Base-by-base conservation (phyloP, 2,797 vertebrate species). In the Melanotaenia boesemani region DNA sequence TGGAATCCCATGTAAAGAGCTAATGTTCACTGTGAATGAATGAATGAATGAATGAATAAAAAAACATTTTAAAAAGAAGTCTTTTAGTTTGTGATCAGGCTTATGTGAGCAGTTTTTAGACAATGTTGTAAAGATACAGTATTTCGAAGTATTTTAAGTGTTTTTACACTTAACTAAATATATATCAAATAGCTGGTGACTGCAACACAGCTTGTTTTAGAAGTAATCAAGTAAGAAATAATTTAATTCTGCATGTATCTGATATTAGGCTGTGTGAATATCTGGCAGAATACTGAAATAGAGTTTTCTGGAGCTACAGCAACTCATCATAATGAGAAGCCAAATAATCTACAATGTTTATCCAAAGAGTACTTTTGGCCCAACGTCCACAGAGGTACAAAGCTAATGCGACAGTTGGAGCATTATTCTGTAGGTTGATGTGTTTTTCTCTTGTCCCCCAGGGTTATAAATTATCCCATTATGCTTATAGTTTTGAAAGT, bases 331-430 rank as follows among this genome's bases (percentile, higher is more conserved):
- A 72, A 82, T 62, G 59, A 84, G 76, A 86, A 86, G 77, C 74
- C 76, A 67, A 81, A 82, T 88, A 91, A 91, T 89, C 81, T 72
- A 83, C 85, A 85, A 80, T 91, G 79, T 91, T 92, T 89, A 87
- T 85, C 79, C 80, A 84, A 82, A 86, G 83, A 87, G 67, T 74
- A 81, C 70, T 83, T 82, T 87, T 88, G 81, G 85, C 84, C 78
- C 75, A 82, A 52, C 56, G 50, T 79, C 72, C 70, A 76, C 44
- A 37, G 84, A 68, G 72, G 76, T 83, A 59, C 65, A 89, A 55
- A 75, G 60, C 71, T 73, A 85, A 85, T 85, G 81, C 57, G 72
- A 62, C 67, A 77, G 70, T 72, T 72, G 64, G 62, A 76, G 70
- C 71, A 85, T 83, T 82, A 82, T 70, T 81, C 77, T 78, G 67